Evolutionary conservation across 2,797 vertebrate genomes (phyloP), one percentile per base, ranked within the genome.

Genomic region (Lagocephalus sceleratus): DNA sequence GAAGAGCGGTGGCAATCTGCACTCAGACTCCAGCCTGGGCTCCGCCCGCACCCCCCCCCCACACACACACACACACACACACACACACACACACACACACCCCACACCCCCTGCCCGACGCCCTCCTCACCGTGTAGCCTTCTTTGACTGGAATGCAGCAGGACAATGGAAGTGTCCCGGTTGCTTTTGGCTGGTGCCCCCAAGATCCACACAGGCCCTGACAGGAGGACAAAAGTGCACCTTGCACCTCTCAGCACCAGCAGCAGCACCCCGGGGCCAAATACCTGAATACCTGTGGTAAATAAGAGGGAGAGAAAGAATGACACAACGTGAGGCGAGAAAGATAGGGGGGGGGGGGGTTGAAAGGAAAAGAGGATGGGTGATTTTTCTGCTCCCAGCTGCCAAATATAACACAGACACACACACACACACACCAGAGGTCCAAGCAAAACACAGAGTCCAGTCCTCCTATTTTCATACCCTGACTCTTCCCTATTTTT

Each of bases 201-300:
- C 70, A 17, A 19, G 85, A 84, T 73, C 81, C 79, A 73, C 65
- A 71, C 86, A 89, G 82, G 90, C 66, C 89, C 81, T 80, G 82
- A 90, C 90, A 90, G 67, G 85, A 87, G 71, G 77, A 91, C 88
- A 87, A 88, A 88, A 87, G 87, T 91, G 88, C 91, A 92, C 90
- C 89, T 92, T 92, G 87, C 90, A 68, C 73, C 80, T 83, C 85
- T 84, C 60, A 70, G 80, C 83, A 79, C 51, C 62, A 74, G 56
- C 73, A 73, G 54, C 49, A 58, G 71, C 66, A 79, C 71, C 86
- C 75, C 43, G 15, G 68, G 76, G 87, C 68, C 45, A 65, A 79
- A 87, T 88, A 88, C 82, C 84, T 80, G 74, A 87, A 89, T 88
- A 89, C 85, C 85, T 87, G 76, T 43, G 56, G 72, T 83, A 69